phyloP scores from a whole-genome alignment of 1,140 invertebrate genomes.

The Campoletis sonorensis region DNA sequence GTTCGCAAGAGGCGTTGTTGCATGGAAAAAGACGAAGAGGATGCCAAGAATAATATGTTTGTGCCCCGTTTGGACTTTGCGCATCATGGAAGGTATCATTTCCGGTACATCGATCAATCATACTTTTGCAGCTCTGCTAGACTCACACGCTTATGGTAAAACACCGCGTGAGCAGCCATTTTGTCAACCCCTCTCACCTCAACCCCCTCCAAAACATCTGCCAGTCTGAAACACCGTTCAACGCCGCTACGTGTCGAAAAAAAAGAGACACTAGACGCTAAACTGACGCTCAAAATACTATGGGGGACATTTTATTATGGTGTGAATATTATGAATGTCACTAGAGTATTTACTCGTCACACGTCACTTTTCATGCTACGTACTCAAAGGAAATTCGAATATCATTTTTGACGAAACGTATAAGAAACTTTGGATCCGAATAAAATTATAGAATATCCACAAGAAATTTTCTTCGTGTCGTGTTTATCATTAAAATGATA shows the following conservation, averaged over 20 bases:
- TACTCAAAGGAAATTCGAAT: neutral
- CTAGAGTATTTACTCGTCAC: slow-evolving; percentile 40
- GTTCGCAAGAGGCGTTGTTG: slow-evolving; percentile 19
- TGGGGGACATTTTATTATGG: slow-evolving; percentile 28
- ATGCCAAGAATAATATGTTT: neutral
- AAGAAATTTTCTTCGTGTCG: too few species aligned
- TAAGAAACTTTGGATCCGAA: too few species aligned
- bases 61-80: slow-evolving; percentile 6
- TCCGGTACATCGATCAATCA: slow-evolving; percentile 66
- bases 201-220: slow-evolving; percentile 67
- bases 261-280: slow-evolving; percentile 38
- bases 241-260: slow-evolving; percentile 37
- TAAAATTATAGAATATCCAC: too few species aligned
- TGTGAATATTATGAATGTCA: slow-evolving; percentile 40
- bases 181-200: slow-evolving; percentile 70
- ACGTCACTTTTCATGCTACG: neutral
- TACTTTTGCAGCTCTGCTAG: slow-evolving; percentile 42
- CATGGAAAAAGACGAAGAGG: slow-evolving; percentile 26
- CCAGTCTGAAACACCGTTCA: slow-evolving; percentile 53
- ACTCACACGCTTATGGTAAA: slow-evolving; percentile 53
- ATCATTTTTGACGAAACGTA: neutral
- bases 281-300: slow-evolving; percentile 31
- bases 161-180: slow-evolving; percentile 62
- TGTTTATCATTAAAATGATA: too few species aligned
- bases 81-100: slow-evolving; percentile 40